phyloP scores from a whole-genome alignment of 2,797 vertebrate genomes.

The Malurus leucopterus region DNA sequence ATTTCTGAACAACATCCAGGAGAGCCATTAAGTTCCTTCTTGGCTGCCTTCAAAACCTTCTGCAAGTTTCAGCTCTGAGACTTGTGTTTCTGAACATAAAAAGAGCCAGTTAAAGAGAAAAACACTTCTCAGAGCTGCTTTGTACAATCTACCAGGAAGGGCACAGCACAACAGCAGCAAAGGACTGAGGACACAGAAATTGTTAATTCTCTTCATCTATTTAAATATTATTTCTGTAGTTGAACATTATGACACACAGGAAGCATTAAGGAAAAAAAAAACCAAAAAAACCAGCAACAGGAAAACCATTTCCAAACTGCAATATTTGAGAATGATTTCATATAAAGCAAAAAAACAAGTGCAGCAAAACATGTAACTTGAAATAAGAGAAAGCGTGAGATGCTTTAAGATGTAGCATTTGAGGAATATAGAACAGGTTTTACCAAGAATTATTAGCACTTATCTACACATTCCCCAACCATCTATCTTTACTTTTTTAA shows the following conservation, averaged over 20 bases:
- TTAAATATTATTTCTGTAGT: too few species aligned
- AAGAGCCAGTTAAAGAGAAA: not conserved
- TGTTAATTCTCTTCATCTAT: not conserved
- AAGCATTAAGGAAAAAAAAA: not conserved
- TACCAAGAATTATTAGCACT: conserved; percentile 15
- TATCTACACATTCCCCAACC: not conserved
- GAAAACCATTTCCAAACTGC: not conserved
- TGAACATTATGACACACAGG: not conserved
- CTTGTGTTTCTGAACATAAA: not conserved
- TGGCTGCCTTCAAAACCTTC: not conserved
- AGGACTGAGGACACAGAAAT: not conserved
- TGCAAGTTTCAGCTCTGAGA: not conserved
- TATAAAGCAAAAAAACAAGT: not conserved
- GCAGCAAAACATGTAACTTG: not conserved
- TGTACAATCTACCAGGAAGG: not conserved
- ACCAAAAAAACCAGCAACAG: not conserved
- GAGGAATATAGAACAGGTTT: not conserved
- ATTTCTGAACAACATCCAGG: not conserved
- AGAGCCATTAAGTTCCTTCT: not conserved
- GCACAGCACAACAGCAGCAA: not conserved
- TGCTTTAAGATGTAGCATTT: not conserved
- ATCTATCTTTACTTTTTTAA: not conserved
- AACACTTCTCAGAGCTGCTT: not conserved
- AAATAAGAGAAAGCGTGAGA: not conserved
- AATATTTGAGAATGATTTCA: not conserved